Evolutionary conservation across 2,888 invertebrate species (phyloP), one percentile per base, ranked within the genome.

Genomic region (Erebia palarica): DNA sequence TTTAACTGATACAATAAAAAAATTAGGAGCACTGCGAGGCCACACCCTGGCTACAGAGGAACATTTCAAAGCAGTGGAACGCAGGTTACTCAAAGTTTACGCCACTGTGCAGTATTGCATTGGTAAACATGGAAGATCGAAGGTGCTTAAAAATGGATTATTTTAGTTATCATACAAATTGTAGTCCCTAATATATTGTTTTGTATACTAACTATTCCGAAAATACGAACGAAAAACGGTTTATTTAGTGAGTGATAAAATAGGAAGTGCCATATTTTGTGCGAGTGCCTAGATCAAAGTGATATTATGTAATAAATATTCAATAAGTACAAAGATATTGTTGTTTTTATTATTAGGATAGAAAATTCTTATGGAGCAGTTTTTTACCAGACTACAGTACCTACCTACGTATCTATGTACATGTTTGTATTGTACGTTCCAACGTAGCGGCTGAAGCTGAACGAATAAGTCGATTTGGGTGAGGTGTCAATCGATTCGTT

Each of bases 51-150:
- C 97, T 14, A 96, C 96, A 3, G 94, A 95, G 68, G 94, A 95
- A 59, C 97, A 98, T 87, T 95, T 96, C 71, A 93, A 94, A 80
- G 97, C 97, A 11, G 92, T 98, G 59, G 97, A 98, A 84, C 91
- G 97, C 76, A 92, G 98, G 82, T 86, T 98, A 55, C 87, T 96
- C 67, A 94, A 96, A 77, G 91, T 98, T 59, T 96, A 96, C 86
- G 96, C 97, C 13, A 95, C 96, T 67, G 94, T 97, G 64, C 96
- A 96, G 85, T 95, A 95, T 84, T 98, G 97, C 85, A 94, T 96
- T 80, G 93, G 92, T 70, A 94, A 92, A 81, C 87, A 94, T 79
- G 95, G 95, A 63, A 94, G 94, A 77, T 82, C 86, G 64, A 91
- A 88, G 79, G 92, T 93, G 68, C 85, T 92, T 66, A 88, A 83